Percentiles rank a stretch among this genome's conserved stretches.
Conservation (phyloP, 2,113 vertebrate genomes). For the Chamaetylas fuelleborni region DNA sequence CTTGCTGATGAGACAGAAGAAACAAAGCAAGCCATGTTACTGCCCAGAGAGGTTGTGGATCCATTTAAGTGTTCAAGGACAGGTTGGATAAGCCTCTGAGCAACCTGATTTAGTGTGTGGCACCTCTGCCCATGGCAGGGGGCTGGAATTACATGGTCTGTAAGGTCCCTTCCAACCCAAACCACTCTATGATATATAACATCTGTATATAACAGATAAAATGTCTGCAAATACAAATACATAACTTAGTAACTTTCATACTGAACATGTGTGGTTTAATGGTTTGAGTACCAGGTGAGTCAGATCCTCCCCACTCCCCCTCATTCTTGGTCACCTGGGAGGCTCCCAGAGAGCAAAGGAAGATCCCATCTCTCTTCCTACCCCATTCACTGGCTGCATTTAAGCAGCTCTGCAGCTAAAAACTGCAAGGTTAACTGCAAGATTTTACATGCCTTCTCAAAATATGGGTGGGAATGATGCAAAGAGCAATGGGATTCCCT, state of each 20-base stretch:
- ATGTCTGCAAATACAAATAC: not conserved
- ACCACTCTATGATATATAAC: not conserved
- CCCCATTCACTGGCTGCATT: not conserved
- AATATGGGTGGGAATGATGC: not conserved
- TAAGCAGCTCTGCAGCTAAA: not conserved
- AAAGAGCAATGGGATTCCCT: not conserved
- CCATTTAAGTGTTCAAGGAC: not conserved
- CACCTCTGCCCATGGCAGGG: not conserved
- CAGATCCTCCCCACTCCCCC: not conserved
- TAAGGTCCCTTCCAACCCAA: not conserved
- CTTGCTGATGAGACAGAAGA: slow-evolving; percentile 7
- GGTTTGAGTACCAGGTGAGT: not conserved
- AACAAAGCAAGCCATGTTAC: not conserved
- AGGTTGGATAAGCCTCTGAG: not conserved
- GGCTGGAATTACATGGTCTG: not conserved
- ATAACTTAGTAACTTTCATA: not conserved
- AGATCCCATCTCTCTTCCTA: not conserved
- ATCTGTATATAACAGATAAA: not conserved
- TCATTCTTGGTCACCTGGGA: not conserved
- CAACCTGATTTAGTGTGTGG: too few species aligned
- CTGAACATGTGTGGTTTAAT: rapidly evolving
- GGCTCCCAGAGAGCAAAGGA: not conserved
- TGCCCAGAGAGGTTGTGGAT: not conserved
- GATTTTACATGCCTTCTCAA: not conserved
- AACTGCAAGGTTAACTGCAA: not conserved